Evolutionary conservation across 2,797 vertebrate species (phyloP).

Genomic region (Sebastes flavidus): DNA sequence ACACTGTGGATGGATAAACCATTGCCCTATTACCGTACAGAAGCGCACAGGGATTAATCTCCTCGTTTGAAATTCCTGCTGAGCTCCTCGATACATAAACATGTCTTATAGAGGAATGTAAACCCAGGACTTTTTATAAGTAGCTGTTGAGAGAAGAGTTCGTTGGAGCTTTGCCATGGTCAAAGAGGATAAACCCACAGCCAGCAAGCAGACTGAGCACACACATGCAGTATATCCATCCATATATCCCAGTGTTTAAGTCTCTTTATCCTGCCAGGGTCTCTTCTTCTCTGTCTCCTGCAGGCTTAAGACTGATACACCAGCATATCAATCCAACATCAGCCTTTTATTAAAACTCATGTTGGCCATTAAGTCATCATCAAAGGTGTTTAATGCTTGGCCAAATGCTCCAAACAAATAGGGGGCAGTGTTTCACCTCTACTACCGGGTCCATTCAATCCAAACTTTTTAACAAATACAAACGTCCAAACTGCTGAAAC

Average conservation of each 20-base stretch:
- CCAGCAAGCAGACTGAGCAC: not conserved
- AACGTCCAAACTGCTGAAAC: too few species aligned
- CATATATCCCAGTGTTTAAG: constrained; percentile 4
- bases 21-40: constrained; percentile 25
- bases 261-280: constrained; percentile 12
- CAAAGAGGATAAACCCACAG: constrained; percentile 16
- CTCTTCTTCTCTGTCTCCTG: constrained; percentile 20
- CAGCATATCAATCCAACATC: not conserved
- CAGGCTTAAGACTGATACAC: not conserved
- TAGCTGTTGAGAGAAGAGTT: constrained; percentile 64
- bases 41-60: constrained; percentile 52
- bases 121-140: constrained; percentile 63
- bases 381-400: not conserved
- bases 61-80: constrained; percentile 41
- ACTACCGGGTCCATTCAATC: too few species aligned
- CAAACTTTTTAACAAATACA: too few species aligned
- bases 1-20: constrained; percentile 40
- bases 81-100: constrained; percentile 45
- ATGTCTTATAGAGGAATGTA: constrained; percentile 69
- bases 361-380: not conserved
- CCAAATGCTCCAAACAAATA: not conserved
- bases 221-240: constrained; percentile 20
- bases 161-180: constrained; percentile 52
- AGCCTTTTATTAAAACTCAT: not conserved
- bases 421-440: too few species aligned